Conservation (phyloP, 1,140 invertebrate genomes). For the Medauroidea extradentata region DNA sequence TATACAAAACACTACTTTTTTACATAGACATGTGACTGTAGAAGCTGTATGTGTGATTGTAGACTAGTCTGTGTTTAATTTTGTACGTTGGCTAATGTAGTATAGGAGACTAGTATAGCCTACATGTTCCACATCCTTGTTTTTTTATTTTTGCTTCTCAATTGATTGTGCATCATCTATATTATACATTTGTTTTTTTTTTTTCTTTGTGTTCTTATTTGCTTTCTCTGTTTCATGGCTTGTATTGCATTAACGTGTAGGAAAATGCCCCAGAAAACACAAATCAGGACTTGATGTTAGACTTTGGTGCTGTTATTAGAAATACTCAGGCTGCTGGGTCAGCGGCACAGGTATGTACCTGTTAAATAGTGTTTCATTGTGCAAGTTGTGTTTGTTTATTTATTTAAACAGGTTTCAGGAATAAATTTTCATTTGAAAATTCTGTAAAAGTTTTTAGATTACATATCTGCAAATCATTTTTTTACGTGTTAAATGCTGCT, state of each 20-base stretch:
- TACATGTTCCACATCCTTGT: conserved; percentile 52
- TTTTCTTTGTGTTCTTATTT: neutral
- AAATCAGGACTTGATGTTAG: conserved; percentile 19
- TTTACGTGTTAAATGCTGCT: no score
- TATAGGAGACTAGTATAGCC: no score
- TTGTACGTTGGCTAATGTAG: no score
- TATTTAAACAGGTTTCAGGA: no score
- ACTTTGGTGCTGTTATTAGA: conserved; percentile 34
- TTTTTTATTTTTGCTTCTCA: conserved; percentile 47
- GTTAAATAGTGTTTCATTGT: conserved; percentile 26
- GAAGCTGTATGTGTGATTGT: no score
- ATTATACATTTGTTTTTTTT: neutral
- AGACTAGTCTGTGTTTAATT: no score
- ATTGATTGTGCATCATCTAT: conserved; percentile 21
- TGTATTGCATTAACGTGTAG: conserved; percentile 21
- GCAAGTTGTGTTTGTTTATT: no score
- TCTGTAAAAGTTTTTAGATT: no score
- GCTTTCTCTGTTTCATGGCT: conserved; percentile 2
- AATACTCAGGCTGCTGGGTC: conserved; percentile 33
- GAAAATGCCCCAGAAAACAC: conserved; percentile 26
- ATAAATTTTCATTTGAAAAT: no score
- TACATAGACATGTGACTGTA: no score
- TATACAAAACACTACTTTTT: no score
- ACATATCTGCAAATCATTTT: no score
- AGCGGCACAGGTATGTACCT: conserved; percentile 14